phyloP scores from a whole-genome alignment of 2,113 vertebrate genomes.

The Diphyllodes magnificus region DNA sequence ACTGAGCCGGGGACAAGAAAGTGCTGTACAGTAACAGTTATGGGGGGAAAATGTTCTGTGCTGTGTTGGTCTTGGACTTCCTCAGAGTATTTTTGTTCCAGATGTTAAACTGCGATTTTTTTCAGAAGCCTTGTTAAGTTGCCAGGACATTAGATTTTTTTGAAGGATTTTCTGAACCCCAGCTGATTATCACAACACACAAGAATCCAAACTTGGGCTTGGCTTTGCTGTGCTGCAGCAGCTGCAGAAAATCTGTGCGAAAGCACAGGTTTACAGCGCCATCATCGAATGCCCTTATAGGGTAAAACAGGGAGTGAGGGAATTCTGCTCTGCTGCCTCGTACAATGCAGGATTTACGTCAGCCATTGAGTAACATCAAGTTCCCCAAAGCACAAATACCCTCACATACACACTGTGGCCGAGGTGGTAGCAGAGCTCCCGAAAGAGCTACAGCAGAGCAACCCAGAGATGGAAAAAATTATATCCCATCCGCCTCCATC shows the following conservation, averaged over 20 bases:
- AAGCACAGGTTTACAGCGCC: constrained; percentile 38
- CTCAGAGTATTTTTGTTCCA: constrained; percentile 69
- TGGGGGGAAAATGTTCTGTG: constrained; percentile 63
- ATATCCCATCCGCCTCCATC: not conserved
- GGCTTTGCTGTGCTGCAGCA: constrained; percentile 57
- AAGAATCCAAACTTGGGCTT: constrained; percentile 70
- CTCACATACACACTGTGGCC: not conserved
- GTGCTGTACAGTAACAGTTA: constrained; percentile 55
- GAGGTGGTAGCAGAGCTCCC: not conserved
- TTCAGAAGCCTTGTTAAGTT: constrained; percentile 72
- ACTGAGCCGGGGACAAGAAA: constrained; percentile 51
- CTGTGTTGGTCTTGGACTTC: constrained; percentile 69
- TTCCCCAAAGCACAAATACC: not conserved
- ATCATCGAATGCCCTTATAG: constrained; percentile 64
- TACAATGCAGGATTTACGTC: not conserved
- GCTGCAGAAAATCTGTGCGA: constrained; percentile 71
- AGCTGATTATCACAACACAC: constrained; percentile 76
- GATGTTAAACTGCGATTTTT: constrained; percentile 76
- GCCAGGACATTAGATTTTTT: constrained; percentile 66
- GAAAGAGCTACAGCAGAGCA: not conserved
- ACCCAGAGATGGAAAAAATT: not conserved
- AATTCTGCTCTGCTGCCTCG: constrained; percentile 29
- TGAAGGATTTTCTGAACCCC: constrained; percentile 71
- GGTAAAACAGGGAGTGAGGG: constrained; percentile 56
- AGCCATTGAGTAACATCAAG: not conserved